Evolutionary conservation across 2,888 invertebrate genomes (phyloP).

Genomic region (Danaus chrysippus): DNA sequence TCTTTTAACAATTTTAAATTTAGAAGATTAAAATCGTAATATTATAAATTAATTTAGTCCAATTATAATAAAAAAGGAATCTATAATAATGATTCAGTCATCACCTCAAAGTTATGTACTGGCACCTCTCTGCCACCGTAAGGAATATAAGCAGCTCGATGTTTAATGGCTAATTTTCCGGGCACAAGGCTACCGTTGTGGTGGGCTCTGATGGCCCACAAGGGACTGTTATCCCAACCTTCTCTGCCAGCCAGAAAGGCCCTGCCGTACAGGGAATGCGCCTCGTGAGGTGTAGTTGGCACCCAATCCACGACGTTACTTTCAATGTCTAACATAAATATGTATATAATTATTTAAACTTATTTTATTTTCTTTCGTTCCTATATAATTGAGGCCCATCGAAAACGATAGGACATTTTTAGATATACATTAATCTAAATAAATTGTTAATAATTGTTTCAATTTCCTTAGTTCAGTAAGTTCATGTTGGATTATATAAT

Average conservation of each 20-base stretch:
- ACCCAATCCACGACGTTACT: constrained; percentile 54
- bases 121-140: constrained; percentile 60
- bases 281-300: constrained; percentile 47
- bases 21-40: no score
- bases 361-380: no score
- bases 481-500: no score
- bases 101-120: constrained; percentile 70
- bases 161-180: constrained; percentile 65
- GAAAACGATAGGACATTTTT: no score
- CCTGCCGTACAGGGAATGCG: constrained; percentile 43
- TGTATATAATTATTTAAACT: neutral
- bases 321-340: constrained; percentile 25
- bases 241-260: constrained; percentile 66
- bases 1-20: no score
- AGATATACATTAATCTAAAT: no score
- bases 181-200: constrained; percentile 63
- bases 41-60: no score
- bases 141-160: constrained; percentile 59
- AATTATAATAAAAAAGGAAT: neutral
- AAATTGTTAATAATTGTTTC: no score
- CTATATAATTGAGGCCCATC: no score
- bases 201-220: constrained; percentile 67
- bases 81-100: neutral
- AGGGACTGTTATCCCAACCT: constrained; percentile 66
- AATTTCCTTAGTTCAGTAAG: no score